Evolutionary conservation across 2,113 vertebrate genomes (phyloP).

Genomic region (Picathartes gymnocephalus): DNA sequence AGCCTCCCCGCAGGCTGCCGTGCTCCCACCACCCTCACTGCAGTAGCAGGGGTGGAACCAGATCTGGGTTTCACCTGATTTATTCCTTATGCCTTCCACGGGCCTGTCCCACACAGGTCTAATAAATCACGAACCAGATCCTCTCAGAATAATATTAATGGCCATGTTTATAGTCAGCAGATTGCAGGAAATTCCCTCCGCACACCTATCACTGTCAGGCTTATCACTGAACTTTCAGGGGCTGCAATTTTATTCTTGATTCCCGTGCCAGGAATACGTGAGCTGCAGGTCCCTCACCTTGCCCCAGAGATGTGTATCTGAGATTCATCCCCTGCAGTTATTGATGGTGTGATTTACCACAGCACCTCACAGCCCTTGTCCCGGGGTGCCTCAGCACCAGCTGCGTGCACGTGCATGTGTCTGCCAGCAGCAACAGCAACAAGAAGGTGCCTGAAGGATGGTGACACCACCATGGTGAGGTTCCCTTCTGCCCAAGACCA

Average conservation of each 20-base stretch:
- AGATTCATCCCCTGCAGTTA: neutral
- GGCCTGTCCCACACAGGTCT: neutral
- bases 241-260: neutral
- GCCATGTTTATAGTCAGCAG: neutral
- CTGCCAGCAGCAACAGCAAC: neutral
- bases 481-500: neutral
- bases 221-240: neutral
- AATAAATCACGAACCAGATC: neutral
- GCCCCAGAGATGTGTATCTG: neutral
- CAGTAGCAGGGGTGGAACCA: neutral
- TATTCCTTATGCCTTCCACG: neutral
- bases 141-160: neutral
- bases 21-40: neutral
- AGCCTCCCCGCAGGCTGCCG: rapidly evolving
- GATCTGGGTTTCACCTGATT: neutral
- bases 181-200: conserved; percentile 1
- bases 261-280: neutral
- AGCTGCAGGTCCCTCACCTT: neutral
- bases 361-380: neutral
- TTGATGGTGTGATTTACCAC: neutral
- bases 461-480: neutral
- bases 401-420: rapidly evolving
- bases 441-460: neutral
- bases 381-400: neutral
- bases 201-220: neutral